phyloP scores from a whole-genome alignment of 2,113 vertebrate genomes.

The Ahaetulla prasina region DNA sequence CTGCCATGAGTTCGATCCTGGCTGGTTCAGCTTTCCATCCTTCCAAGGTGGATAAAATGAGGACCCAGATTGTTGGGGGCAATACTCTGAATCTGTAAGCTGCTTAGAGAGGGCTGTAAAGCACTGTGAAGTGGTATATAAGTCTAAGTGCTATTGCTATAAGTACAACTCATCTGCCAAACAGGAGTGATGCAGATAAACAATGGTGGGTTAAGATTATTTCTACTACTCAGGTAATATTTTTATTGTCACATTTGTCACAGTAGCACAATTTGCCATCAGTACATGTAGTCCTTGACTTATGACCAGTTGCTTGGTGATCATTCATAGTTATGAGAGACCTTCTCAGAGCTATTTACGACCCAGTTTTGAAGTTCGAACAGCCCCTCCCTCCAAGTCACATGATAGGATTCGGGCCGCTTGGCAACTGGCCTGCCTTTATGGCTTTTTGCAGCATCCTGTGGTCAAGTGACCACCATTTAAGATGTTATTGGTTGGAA shows the following conservation, averaged over 20 bases:
- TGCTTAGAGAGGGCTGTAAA: not conserved
- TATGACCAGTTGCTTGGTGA: not conserved
- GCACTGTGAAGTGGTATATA: not conserved
- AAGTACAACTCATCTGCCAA: not conserved
- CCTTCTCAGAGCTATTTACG: not conserved
- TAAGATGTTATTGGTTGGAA: not conserved
- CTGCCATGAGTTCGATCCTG: not conserved
- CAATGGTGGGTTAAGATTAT: not conserved
- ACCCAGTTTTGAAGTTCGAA: not conserved
- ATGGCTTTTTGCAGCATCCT: not conserved
- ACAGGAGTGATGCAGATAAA: not conserved
- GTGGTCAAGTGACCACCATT: not conserved
- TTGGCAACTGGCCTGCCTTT: not conserved
- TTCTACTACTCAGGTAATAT: not conserved
- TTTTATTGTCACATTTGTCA: not conserved
- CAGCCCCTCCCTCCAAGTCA: too few relatives aligned
- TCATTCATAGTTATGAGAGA: not conserved
- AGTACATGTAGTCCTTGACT: not conserved
- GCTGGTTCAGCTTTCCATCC: not conserved
- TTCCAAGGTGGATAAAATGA: not conserved
- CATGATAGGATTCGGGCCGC: not conserved
- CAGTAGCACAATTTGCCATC: not conserved
- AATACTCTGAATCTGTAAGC: not conserved
- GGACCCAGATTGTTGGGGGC: too few relatives aligned
- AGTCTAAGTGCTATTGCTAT: not conserved